A percentile compares a stretch with the other conserved stretches of the same genome.
Conservation (phyloP, 2,888 invertebrate species). For the Penaeus monodon region DNA sequence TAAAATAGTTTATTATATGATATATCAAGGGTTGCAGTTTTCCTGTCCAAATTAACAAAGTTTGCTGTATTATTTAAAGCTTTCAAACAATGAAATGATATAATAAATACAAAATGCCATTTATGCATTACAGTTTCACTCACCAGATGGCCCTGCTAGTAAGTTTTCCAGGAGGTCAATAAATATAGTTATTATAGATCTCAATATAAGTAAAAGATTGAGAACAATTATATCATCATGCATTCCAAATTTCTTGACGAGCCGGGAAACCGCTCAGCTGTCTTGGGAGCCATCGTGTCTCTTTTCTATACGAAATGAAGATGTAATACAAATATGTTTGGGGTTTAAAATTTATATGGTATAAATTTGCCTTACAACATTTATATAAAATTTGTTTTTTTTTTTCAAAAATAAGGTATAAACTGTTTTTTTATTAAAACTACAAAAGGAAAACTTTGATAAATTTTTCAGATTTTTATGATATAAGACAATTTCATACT, state of each 20-base stretch:
- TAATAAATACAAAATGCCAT: too few relatives aligned
- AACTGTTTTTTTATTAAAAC: too few relatives aligned
- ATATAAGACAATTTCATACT: too few relatives aligned
- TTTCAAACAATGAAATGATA: background rate
- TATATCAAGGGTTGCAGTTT: too few relatives aligned
- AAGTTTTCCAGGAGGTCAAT: slow-evolving; percentile 86
- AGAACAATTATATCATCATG: slow-evolving; percentile 84
- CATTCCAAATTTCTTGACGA: slow-evolving; percentile 69
- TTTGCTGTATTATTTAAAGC: background rate
- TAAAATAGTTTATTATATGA: too few relatives aligned
- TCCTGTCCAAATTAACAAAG: background rate
- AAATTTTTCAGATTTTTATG: background rate
- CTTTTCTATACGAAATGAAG: slow-evolving; percentile 27
- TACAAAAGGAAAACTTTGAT: background rate
- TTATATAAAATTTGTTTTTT: too few relatives aligned
- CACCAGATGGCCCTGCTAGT: slow-evolving; percentile 36
- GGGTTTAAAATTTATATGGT: too few relatives aligned
- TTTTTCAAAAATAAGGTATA: too few relatives aligned
- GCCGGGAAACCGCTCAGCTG: slow-evolving; percentile 62
- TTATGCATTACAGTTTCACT: background rate
- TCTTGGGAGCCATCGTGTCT: slow-evolving; percentile 55
- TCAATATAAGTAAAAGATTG: slow-evolving; percentile 95
- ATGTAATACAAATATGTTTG: background rate
- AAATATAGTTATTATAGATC: slow-evolving; percentile 96
- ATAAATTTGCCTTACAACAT: too few relatives aligned